Percentiles rank a stretch among this genome's conserved stretches.
phyloP scores from a whole-genome alignment of 2,888 invertebrate species.

The Phyto melanocephala region DNA sequence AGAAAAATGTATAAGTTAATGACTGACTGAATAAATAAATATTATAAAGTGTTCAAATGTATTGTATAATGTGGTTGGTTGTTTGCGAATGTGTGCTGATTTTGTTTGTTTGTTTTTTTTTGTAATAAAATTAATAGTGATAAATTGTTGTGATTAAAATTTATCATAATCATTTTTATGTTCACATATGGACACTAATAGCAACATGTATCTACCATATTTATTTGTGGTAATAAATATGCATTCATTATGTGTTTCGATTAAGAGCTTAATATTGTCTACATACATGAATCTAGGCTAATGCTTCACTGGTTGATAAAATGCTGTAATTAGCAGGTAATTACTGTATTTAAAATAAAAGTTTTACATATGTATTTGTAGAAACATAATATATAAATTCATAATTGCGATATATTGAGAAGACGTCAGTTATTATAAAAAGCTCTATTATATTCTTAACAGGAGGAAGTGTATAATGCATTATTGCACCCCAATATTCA shows the following conservation, averaged over 20 bases:
- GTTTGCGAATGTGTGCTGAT: neutral
- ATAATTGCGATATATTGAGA: no score
- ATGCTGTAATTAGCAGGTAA: slow-evolving; percentile 36
- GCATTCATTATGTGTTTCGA: slow-evolving; percentile 25
- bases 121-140: slow-evolving; percentile 62
- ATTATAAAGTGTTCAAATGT: neutral
- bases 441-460: no score
- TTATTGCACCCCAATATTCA: no score
- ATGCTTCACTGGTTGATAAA: neutral
- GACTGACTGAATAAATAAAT: slow-evolving; percentile 24
- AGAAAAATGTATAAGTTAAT: slow-evolving; percentile 27
- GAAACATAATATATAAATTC: no score
- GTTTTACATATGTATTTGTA: no score
- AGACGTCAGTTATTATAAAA: no score
- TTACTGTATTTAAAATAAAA: neutral
- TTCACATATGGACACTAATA: slow-evolving; percentile 54
- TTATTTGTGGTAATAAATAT: slow-evolving; percentile 40
- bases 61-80: slow-evolving; percentile 5
- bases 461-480: no score
- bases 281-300: neutral
- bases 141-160: slow-evolving; percentile 61
- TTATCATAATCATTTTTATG: slow-evolving; percentile 59
- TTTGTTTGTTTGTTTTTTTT: neutral
- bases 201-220: slow-evolving; percentile 7
- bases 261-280: slow-evolving; percentile 23